Evolutionary conservation across 1,140 invertebrate species (phyloP).

Genomic region (Apis laboriosa): DNA sequence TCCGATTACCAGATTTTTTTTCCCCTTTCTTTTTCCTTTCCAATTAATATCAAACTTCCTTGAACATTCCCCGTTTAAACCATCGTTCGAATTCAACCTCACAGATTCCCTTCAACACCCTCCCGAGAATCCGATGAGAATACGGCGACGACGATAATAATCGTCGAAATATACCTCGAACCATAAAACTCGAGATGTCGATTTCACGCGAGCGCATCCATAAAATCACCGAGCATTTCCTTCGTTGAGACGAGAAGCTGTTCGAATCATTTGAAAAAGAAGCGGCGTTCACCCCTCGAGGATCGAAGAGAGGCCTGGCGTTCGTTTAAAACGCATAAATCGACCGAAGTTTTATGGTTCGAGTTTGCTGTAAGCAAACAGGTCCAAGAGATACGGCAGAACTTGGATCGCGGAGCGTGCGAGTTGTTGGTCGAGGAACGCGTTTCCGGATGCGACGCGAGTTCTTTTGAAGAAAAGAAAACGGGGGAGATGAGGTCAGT

Average conservation of each 20-base stretch:
- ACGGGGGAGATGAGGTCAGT: not conserved
- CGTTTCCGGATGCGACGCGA: not conserved
- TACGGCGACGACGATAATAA: not conserved
- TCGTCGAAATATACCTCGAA: not conserved
- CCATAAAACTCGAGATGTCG: not conserved
- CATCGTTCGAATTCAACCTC: not conserved
- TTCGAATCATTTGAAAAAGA: constrained; percentile 33
- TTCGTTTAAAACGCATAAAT: constrained; percentile 49
- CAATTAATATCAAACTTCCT: constrained; percentile 16
- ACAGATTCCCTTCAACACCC: too few relatives aligned
- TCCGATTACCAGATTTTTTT: constrained; percentile 6
- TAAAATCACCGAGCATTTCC: not conserved
- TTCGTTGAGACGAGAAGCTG: not conserved
- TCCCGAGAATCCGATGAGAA: not conserved
- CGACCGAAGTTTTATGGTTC: constrained; percentile 44
- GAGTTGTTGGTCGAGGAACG: constrained; percentile 44
- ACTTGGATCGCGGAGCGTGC: constrained; percentile 24
- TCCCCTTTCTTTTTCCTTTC: not conserved
- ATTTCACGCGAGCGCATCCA: not conserved
- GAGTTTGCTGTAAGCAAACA: constrained; percentile 56
- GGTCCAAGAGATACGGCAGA: constrained; percentile 51
- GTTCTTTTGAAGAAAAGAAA: not conserved
- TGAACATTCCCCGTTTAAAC: not conserved
- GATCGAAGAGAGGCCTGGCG: not conserved
- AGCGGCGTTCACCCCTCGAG: constrained; percentile 1